These are phyloP conservation scores for Lumbricus terrestris DNA, from an alignment of 2,888 invertebrate species.

Conservation along the genomic window DNA sequence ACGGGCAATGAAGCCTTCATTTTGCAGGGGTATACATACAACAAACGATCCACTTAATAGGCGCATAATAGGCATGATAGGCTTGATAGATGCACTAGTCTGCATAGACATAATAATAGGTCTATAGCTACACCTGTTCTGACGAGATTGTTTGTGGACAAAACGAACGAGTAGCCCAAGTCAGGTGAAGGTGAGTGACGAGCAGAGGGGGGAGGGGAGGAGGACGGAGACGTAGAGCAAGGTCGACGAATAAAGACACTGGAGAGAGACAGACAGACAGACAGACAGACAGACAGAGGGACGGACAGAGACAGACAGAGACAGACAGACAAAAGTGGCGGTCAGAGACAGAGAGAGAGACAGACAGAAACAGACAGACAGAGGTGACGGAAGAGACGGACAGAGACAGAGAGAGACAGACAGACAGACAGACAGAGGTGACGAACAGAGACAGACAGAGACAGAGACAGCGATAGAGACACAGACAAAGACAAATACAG, in stretches of 20 bases:
- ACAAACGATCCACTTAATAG: neutral
- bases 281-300: neutral
- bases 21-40: neutral
- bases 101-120: neutral
- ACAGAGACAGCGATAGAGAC: no score
- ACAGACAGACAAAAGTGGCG: no score
- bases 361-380: neutral
- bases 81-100: neutral
- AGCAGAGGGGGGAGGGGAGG: neutral
- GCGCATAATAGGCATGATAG: constrained; percentile 3
- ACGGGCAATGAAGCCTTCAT: neutral
- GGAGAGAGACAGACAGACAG: no score
- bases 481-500: no score
- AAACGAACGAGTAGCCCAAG: neutral
- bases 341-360: no score
- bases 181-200: constrained; percentile 3
- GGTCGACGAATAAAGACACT: no score
- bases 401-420: neutral
- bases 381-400: neutral
- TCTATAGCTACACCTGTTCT: neutral
- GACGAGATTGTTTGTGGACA: neutral
- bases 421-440: no score
- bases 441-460: no score
- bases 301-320: neutral
- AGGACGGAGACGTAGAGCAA: no score